phyloP scores from a whole-genome alignment of 2,888 invertebrate genomes.

The Geophilus truncorum region DNA sequence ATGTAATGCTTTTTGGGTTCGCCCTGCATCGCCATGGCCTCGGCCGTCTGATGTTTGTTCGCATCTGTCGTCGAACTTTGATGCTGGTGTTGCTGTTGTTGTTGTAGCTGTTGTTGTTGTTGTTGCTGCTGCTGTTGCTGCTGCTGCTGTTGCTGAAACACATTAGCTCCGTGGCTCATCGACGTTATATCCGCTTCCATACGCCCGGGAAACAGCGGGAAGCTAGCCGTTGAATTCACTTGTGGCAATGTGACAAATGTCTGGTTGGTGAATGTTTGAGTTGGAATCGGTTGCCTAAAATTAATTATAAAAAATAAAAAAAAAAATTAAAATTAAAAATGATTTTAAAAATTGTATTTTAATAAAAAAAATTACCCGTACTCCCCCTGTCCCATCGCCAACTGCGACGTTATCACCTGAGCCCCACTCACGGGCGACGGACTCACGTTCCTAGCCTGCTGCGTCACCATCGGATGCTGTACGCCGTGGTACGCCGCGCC shows the following conservation, averaged over 20 bases:
- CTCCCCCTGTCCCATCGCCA: not conserved
- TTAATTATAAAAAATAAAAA: not conserved
- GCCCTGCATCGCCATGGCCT: not conserved
- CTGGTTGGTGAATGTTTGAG: slow-evolving; percentile 81
- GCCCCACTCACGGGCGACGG: no score
- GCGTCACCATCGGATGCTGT: not conserved
- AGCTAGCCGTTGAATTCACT: not conserved
- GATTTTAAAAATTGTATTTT: not conserved
- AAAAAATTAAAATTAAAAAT: not conserved
- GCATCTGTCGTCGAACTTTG: not conserved
- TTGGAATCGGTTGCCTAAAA: slow-evolving; percentile 56
- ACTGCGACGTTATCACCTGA: not conserved
- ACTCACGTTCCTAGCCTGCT: not conserved
- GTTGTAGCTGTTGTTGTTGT: not conserved
- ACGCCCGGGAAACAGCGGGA: not conserved
- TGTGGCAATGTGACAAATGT: slow-evolving; percentile 56
- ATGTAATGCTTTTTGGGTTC: slow-evolving; percentile 37
- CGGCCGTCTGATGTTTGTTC: no score
- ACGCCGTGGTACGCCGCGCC: not conserved
- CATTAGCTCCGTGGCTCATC: not conserved
- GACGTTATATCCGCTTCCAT: not conserved
- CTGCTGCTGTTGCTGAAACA: not conserved
- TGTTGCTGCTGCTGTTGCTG: not conserved
- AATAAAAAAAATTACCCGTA: not conserved
- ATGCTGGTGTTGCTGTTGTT: not conserved